Evolutionary conservation across 1,140 invertebrate genomes (phyloP), one percentile per base, ranked within the genome.

Genomic region (Galleria mellonella): DNA sequence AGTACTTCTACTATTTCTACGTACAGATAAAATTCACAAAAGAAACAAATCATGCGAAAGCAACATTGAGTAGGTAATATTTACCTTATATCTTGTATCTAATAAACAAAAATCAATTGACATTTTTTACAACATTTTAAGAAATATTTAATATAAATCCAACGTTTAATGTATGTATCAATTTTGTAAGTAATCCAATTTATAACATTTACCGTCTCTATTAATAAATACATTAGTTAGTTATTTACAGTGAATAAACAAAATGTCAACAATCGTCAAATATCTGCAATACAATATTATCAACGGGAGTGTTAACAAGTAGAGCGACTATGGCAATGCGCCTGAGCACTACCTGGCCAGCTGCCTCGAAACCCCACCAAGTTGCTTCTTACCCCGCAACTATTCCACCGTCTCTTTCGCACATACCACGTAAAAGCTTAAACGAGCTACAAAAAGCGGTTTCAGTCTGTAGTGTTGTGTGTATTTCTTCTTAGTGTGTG

Each of bases 391-490:
- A 68, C 62, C 81, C 72, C 65, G 67, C 64, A 47, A 63, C 50
- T 51, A 65, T 65, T 38, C 43, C 40, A 59, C 75, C 54, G 33
- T 85, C 76, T 66, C 62, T 33, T 59, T 85, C 73, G 32, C 64
- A 69, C 76, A 52, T 48, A 63, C 54, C 42, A 49, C 47, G 55
- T 51, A 47, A 72, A 82, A 83, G 73, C 75, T 79, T 60, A 64
- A 53, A 50, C 48, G 41, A 73, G 65, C 62, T 55, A 83, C 65
- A 85, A 85, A 83, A 85, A 83, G 82, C 82, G 72, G 82, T 85
- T 85, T 78, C 53, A 57, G 53, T 62, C 55, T 45, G 42, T 61
- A 55, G 77, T 76, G 75, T 83, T 58, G 61, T 58, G 44, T 62
- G 33, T 33, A 33, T 32, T n/a, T 28, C 27, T 35, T 53, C 27